phyloP scores from a whole-genome alignment of 2,113 vertebrate species.

The Chaenocephalus aceratus region DNA sequence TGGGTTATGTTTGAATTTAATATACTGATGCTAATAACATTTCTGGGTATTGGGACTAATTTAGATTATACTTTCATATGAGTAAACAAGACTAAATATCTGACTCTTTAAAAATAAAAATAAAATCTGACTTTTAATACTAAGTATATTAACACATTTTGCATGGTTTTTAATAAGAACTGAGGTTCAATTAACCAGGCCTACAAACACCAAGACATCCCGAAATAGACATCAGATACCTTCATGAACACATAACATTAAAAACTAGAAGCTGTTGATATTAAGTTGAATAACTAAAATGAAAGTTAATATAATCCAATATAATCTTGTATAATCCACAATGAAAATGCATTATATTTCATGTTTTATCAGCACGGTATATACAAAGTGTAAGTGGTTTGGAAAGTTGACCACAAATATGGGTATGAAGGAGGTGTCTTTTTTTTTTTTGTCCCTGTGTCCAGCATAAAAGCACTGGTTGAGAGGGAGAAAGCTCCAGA shows the following conservation, averaged over 20 bases:
- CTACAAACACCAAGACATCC: background rate
- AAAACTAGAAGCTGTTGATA: background rate
- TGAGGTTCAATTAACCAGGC: background rate
- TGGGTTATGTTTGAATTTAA: slow-evolving; percentile 10
- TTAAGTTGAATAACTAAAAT: too few species aligned
- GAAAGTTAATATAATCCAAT: too few species aligned
- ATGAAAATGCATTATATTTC: too few species aligned
- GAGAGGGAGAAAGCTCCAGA: too few species aligned
- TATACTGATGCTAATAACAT: background rate
- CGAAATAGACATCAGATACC: background rate
- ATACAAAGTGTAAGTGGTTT: too few species aligned
- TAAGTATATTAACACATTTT: background rate
- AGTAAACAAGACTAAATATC: background rate
- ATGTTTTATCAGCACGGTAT: too few species aligned
- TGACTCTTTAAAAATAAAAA: background rate
- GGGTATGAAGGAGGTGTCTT: too few species aligned
- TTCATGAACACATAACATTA: background rate
- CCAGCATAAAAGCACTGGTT: too few species aligned
- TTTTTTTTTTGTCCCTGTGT: too few species aligned
- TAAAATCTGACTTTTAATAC: background rate
- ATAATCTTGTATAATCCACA: too few species aligned
- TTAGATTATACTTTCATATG: background rate
- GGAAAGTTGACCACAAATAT: too few species aligned
- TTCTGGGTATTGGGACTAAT: background rate
- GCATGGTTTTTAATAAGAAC: background rate